Base-by-base conservation (phyloP, 2,113 vertebrate species). In the Corythornis cristatus region DNA sequence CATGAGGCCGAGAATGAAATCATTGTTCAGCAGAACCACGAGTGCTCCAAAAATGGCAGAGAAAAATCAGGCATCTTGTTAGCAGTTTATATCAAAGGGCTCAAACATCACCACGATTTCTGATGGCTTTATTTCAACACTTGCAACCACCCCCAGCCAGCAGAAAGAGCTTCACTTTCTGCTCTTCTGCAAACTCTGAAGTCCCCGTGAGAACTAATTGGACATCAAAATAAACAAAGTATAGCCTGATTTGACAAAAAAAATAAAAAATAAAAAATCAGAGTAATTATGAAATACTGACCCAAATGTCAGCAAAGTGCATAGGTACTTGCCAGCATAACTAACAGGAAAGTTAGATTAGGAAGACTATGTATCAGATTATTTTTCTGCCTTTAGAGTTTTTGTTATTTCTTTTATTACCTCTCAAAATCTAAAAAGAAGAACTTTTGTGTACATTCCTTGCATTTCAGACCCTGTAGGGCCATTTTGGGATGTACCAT, bases 401-500 rank as follows among this genome's bases (percentile, higher is more conserved):
- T 60, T 82, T 84, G 50, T 83, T 80, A 31, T 54, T 86, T 67
- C 45, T 86, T 78, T 95, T 85, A 95, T 66, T 83, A 67, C 86
- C 64, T 73, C 60, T 78, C 29, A 82, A 89, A 88, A 88, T 71
- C 67, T 67, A 61, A 87, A 93, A 88, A 68, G 72, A 75, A 88
- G 54, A 82, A 86, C 33, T 84, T 92, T 33, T 84, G 62, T 70
- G 58, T 48, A 82, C 0, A 4, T 62, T 82, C 66, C 82, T 88
- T 85, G 82, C 82, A 74, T 77, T 92, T 85, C 72, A 95, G 71
- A 90, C 86, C 33, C 92, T 85, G 78, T 75, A 93, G 89, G 89
- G 89, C 78, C 86, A 88, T 95, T 96, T 60, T 87, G 91, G 84
- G 91, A 94, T 96, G 94, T 83, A 95, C 75, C 82, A 74, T 0